Base-by-base conservation (phyloP, 2,113 vertebrate genomes). In the Upupa epops region DNA sequence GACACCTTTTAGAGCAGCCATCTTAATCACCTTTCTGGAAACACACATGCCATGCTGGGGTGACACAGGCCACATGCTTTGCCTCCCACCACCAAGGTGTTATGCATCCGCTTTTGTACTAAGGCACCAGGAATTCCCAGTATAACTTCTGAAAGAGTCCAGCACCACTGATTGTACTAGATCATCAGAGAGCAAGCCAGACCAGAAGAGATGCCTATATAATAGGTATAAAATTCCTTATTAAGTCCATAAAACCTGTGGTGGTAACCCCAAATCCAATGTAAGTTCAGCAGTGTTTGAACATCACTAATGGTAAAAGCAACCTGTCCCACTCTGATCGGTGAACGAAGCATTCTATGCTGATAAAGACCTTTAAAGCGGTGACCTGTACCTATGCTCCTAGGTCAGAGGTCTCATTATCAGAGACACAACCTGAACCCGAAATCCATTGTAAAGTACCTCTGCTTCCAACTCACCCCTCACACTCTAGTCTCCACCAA, bases 141-240 rank as follows among this genome's bases (percentile, higher is more conserved):
- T 90, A 71, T 52, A 72, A 69, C 71, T 91, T 93, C 83, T 80
- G 68, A 89, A 31, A 82, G 90, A 88, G 89, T 78, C 55, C 93
- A 96, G 94, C 18, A 54, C 81, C 90, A 81, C 68, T 37, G 61
- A 88, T 75, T 61, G 76, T 93, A 58, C 89, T 86, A 92, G 83
- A 86, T 92, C 88, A 80, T 94, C 94, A 96, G 92, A 90, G 54
- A 91, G 80, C 86, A 91, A 96, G 94, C 95, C 94, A 93, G 81
- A 95, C 81, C 76, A 83, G 26, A 84, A 74, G 25, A 83, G 63
- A 56, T 82, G 81, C 96, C 97, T 97, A 96, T 96, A 95, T 89
- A 95, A 97, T 92, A 98, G 97, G 97, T 93, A 90, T 88, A 93
- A 94, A 95, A 95, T 65, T 68, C 83, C 94, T 96, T 90, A 96